Conservation (phyloP, 2,888 invertebrate species). For the Julus scanicus region DNA sequence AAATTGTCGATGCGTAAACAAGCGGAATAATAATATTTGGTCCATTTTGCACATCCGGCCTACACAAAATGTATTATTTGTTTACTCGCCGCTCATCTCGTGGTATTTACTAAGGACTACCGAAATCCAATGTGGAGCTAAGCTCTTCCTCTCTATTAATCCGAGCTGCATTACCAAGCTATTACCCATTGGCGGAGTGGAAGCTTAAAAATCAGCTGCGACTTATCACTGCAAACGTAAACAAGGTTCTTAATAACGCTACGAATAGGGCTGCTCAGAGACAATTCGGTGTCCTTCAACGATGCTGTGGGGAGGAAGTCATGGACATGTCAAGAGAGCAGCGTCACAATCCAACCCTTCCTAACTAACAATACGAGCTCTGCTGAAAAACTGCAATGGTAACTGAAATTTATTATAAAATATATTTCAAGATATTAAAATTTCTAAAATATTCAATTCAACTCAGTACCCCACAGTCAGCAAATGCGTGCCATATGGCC, state of each 20-base stretch:
- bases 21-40: conserved; percentile 1
- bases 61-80: neutral
- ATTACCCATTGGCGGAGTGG: conserved; percentile 1
- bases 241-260: conserved; percentile 3
- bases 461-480: too few species aligned
- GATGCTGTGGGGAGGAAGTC: neutral
- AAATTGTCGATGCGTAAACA: neutral
- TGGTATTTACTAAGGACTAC: conserved; percentile 15
- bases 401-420: too few species aligned
- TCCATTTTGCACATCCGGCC: neutral
- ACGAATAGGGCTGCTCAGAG: neutral
- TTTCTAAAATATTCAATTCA: too few species aligned
- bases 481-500: too few species aligned
- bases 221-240: conserved; percentile 3
- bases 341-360: neutral
- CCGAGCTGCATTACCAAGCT: neutral
- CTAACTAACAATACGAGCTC: too few species aligned
- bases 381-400: too few species aligned
- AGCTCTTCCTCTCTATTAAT: conserved; percentile 29
- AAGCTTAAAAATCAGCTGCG: conserved; percentile 25
- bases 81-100: neutral
- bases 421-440: too few species aligned
- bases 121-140: neutral
- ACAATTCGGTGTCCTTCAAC: neutral
- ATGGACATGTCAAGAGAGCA: neutral